phyloP scores from a whole-genome alignment of 2,113 vertebrate genomes.

The Scartelaos histophorus region DNA sequence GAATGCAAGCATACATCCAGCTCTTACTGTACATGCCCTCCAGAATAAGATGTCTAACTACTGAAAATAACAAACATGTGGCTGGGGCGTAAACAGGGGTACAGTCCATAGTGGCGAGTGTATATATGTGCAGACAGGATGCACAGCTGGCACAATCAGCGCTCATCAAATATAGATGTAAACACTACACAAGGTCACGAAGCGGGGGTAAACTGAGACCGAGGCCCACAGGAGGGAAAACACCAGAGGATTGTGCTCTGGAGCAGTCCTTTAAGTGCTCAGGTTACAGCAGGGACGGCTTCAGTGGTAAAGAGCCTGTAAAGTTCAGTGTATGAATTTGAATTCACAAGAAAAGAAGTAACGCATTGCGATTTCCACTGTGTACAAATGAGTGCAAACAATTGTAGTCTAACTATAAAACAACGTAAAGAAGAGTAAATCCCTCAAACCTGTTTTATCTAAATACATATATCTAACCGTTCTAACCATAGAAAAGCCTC shows the following conservation, averaged over 20 bases:
- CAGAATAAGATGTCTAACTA: conserved; percentile 1
- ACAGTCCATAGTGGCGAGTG: background rate
- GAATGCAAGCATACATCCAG: background rate
- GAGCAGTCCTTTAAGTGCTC: conserved; percentile 32
- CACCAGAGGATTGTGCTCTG: conserved; percentile 5
- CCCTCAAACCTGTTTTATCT: too few relatives aligned
- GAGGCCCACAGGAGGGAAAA: conserved; percentile 25
- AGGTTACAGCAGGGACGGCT: background rate
- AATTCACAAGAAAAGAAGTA: too few relatives aligned
- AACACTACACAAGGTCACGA: conserved; percentile 53
- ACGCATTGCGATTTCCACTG: too few relatives aligned
- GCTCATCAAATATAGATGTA: conserved; percentile 59
- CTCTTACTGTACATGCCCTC: background rate
- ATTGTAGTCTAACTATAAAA: too few relatives aligned
- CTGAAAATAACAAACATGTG: background rate
- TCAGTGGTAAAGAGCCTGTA: background rate
- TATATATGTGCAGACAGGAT: conserved; percentile 7
- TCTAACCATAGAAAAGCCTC: background rate
- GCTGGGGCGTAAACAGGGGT: conserved; percentile 15
- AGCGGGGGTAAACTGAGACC: conserved; percentile 45
- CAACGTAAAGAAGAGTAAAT: too few relatives aligned
- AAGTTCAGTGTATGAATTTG: background rate
- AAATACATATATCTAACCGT: too few relatives aligned
- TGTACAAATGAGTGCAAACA: too few relatives aligned
- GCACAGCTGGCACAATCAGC: background rate